These are phyloP conservation scores for Agrilus planipennis DNA, from an alignment of 1,140 invertebrate species.

Conservation along the genomic window DNA sequence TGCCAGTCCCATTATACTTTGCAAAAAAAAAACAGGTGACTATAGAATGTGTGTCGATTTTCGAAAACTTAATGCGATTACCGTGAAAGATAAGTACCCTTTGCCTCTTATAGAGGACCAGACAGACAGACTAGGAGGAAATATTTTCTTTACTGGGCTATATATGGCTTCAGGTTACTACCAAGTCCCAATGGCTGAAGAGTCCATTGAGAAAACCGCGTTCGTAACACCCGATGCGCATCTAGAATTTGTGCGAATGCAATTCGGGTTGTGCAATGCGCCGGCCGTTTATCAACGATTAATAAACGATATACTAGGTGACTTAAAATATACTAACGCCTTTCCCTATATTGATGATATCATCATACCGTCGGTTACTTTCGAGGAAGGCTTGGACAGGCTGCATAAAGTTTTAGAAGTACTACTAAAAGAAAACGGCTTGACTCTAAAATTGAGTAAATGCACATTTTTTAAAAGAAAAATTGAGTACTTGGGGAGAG, in stretches of 20 bases:
- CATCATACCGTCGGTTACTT: constrained; percentile 13
- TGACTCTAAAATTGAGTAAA: constrained; percentile 1
- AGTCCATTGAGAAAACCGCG: constrained; percentile 22
- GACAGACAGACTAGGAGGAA: constrained; percentile 13
- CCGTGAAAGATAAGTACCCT: constrained; percentile 9
- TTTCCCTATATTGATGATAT: constrained; percentile 19
- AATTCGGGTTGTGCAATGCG: constrained; percentile 36
- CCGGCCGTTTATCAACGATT: constrained; percentile 33
- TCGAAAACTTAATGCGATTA: constrained; percentile 18
- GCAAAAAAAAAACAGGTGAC: constrained; percentile 20
- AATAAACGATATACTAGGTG: constrained; percentile 28
- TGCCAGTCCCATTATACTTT: constrained; percentile 16
- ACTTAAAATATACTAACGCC: constrained; percentile 11
- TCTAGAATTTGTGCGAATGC: constrained; percentile 32
- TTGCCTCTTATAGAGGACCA: constrained; percentile 37
- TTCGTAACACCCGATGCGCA: constrained; percentile 24
- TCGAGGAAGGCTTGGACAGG: constrained; percentile 14
- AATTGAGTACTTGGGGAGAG: background rate
- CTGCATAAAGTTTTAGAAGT: constrained; percentile 14
- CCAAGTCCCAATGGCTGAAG: constrained; percentile 13
- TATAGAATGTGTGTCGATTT: constrained; percentile 27
- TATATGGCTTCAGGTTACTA: constrained; percentile 19
- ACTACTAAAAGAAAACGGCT: too few species aligned
- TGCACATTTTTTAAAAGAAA: background rate
- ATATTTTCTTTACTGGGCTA: constrained; percentile 12